Percentiles rank a stretch among this genome's conserved stretches.
phyloP scores from a whole-genome alignment of 2,113 vertebrate species.

The Oreochromis niloticus region DNA sequence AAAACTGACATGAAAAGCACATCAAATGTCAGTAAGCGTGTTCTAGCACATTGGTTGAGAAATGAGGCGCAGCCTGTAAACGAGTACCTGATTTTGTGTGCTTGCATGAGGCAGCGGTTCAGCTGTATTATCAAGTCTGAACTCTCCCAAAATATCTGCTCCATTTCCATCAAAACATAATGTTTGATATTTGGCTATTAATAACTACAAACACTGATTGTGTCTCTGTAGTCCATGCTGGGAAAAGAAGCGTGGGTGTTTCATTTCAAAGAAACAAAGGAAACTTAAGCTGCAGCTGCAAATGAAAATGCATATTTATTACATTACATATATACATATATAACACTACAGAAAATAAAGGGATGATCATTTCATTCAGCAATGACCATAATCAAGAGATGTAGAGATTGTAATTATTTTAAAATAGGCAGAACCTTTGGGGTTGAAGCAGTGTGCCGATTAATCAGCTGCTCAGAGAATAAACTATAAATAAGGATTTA shows the following conservation, averaged over 20 bases:
- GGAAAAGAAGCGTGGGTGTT: background rate
- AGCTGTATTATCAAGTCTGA: background rate
- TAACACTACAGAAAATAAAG: background rate
- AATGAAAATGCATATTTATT: background rate
- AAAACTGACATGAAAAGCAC: slow-evolving; percentile 48
- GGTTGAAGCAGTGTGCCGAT: background rate
- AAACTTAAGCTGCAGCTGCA: background rate
- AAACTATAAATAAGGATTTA: background rate
- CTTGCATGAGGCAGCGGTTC: background rate
- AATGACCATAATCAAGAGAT: background rate
- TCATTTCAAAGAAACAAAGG: background rate
- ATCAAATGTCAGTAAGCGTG: slow-evolving; percentile 44
- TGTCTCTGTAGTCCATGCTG: background rate
- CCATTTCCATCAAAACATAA: slow-evolving; percentile 26
- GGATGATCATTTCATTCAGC: background rate
- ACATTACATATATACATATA: background rate
- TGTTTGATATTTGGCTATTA: slow-evolving; percentile 33
- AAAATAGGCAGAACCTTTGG: background rate
- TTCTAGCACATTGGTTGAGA: background rate
- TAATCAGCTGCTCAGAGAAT: background rate
- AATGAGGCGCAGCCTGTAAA: background rate
- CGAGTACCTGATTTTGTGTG: background rate
- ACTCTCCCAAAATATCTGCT: slow-evolving; percentile 46
- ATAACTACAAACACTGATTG: slow-evolving; percentile 26
- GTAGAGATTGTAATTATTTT: background rate